phyloP scores from a whole-genome alignment of 2,113 vertebrate species.

The Pyrgilauda ruficollis region DNA sequence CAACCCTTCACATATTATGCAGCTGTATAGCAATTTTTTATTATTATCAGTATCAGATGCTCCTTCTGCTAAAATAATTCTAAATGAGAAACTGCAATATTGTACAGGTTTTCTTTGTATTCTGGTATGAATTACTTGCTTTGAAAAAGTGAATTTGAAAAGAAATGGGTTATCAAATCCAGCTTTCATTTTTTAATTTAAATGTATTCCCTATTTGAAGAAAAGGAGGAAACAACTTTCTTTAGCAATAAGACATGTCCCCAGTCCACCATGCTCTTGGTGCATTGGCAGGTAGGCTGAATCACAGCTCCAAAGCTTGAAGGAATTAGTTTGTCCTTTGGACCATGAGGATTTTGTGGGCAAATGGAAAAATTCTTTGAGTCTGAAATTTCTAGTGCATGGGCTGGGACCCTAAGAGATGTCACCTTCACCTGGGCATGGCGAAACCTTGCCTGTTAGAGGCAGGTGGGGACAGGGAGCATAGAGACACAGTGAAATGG shows the following conservation, averaged over 20 bases:
- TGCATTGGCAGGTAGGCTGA: not conserved
- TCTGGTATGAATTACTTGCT: not conserved
- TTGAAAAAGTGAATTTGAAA: not conserved
- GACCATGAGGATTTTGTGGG: not conserved
- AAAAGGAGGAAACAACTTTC: not conserved
- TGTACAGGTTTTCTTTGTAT: not conserved
- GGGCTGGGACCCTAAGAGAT: not conserved
- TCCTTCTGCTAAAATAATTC: not conserved
- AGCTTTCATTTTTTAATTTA: not conserved
- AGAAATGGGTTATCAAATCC: not conserved
- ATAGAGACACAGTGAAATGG: not conserved
- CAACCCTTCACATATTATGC: not conserved
- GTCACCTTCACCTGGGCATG: rapidly evolving
- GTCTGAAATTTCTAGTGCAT: not conserved
- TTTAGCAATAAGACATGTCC: not conserved
- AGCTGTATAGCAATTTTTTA: not conserved
- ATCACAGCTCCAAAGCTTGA: not conserved
- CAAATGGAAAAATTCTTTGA: not conserved
- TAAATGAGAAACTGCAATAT: not conserved
- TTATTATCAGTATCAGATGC: not conserved
- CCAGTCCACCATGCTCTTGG: not conserved
- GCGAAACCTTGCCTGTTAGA: not conserved
- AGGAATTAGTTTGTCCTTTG: not conserved
- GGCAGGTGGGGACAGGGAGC: rapidly evolving
- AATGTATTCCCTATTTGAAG: not conserved